A percentile compares a stretch with the other conserved stretches of the same genome.
phyloP scores from a whole-genome alignment of 1,140 invertebrate genomes.

The Agrypnia vestita region DNA sequence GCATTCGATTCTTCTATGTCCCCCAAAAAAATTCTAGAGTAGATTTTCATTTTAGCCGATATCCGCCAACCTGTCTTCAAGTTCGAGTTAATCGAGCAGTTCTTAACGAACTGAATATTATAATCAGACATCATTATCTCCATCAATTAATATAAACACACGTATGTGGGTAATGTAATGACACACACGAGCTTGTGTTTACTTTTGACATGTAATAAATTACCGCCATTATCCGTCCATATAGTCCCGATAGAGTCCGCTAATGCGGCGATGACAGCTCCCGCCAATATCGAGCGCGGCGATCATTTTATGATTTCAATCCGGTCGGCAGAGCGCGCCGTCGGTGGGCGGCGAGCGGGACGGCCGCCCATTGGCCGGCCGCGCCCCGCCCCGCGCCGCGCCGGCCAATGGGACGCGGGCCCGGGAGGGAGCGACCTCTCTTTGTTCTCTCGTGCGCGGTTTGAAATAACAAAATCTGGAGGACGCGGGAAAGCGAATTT shows the following conservation, averaged over 20 bases:
- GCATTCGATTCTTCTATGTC: no score
- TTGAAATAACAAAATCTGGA: not conserved
- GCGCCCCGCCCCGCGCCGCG: slow-evolving; percentile 44
- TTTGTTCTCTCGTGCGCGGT: slow-evolving; percentile 13
- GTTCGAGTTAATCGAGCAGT: no score
- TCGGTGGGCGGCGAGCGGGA: slow-evolving; percentile 47
- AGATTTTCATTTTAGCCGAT: no score
- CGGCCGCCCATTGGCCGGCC: slow-evolving; percentile 63
- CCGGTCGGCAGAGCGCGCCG: slow-evolving; percentile 2
- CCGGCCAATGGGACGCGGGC: slow-evolving; percentile 13
- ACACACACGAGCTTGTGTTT: not conserved
- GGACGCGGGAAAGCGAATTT: slow-evolving; percentile 3
- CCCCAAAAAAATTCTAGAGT: no score
- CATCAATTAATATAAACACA: not conserved
- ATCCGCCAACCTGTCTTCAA: no score
- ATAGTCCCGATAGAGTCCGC: no score
- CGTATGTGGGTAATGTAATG: not conserved
- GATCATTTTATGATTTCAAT: slow-evolving; percentile 14
- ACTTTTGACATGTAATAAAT: not conserved
- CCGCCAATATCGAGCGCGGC: not conserved
- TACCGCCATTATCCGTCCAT: not conserved
- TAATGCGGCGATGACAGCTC: not conserved
- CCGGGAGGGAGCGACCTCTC: slow-evolving; percentile 36
- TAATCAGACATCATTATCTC: not conserved
- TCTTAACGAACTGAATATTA: not conserved